A percentile compares a stretch with the other conserved stretches of the same genome.
Evolutionary conservation across 2,113 vertebrate species (phyloP).

Genomic region (Epinephelus moara): DNA sequence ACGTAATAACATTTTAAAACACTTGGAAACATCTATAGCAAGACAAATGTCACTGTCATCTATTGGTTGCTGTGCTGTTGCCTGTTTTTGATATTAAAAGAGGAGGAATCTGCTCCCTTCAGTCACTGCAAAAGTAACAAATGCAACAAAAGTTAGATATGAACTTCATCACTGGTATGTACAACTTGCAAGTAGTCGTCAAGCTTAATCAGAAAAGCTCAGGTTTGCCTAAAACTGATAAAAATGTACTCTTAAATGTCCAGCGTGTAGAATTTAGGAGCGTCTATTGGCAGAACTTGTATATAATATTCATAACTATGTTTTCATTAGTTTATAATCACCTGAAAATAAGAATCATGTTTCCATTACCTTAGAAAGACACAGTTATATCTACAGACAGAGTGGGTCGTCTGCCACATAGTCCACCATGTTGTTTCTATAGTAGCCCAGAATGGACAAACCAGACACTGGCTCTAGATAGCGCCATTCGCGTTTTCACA

Average conservation of each 20-base stretch:
- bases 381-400: no score
- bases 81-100: slow-evolving; percentile 11
- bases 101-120: neutral
- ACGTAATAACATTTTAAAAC: neutral
- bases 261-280: no score
- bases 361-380: no score
- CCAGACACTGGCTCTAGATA: no score
- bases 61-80: neutral
- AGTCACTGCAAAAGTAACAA: neutral
- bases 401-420: no score
- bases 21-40: neutral
- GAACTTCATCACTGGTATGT: neutral
- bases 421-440: no score
- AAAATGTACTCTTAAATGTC: neutral
- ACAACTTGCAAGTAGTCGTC: neutral
- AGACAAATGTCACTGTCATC: neutral
- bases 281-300: no score
- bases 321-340: no score
- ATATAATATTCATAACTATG: no score
- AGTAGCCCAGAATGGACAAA: no score
- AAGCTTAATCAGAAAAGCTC: neutral
- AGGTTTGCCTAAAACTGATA: neutral
- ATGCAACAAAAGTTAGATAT: neutral
- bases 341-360: no score
- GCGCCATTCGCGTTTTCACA: no score